Evolutionary conservation across 1,140 invertebrate species (phyloP), one percentile per base, ranked within the genome.

Genomic region (Drosophila aff.): DNA sequence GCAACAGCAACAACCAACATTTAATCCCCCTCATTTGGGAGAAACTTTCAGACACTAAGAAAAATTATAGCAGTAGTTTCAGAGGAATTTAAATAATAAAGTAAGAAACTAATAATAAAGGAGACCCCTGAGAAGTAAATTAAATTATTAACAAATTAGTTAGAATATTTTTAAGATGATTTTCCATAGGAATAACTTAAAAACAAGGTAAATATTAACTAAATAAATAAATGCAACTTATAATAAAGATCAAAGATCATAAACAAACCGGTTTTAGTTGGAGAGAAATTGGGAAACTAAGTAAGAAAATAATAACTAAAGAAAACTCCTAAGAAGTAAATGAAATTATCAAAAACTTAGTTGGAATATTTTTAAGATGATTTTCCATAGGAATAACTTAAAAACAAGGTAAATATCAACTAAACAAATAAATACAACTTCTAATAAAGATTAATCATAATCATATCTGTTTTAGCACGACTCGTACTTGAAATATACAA

Each of bases 11-110:
- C 50, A 31, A 23, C 53, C 69, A 59, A n/a, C 50, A 49, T 65
- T 76, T 66, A 60, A 52, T 46, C 16, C 47, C 31, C 31, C 67
- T 71, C 26, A 38, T 23, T 67, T 38, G 31, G 16, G 4, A 1
- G 36, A 33, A 28, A 16, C 43, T 13, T 28, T 3, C n/a, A 13
- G n/a, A 31, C 65, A 69, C 65, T 59, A 23, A 36, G 8, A 52
- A 10, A 49, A 58, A 67, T n/a, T 13, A 7, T 10, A 11, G 4
- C 0, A 60, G n/a, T 28, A 16, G 10, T 63, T 40, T 38, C 0
- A 16, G 3, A 23, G 1, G 2, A 9, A 21, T 52, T 52, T 53
- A 0, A 4, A 2, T 11, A 2, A 11, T 16, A 23, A 6, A 31
- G 2, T 6, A 10, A 23, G 9, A n/a, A 46, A 16, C 36, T 61